Percentiles rank a stretch among this genome's conserved stretches.
Conservation (phyloP, 2,888 invertebrate genomes). For the Cecidostiba fungosa region DNA sequence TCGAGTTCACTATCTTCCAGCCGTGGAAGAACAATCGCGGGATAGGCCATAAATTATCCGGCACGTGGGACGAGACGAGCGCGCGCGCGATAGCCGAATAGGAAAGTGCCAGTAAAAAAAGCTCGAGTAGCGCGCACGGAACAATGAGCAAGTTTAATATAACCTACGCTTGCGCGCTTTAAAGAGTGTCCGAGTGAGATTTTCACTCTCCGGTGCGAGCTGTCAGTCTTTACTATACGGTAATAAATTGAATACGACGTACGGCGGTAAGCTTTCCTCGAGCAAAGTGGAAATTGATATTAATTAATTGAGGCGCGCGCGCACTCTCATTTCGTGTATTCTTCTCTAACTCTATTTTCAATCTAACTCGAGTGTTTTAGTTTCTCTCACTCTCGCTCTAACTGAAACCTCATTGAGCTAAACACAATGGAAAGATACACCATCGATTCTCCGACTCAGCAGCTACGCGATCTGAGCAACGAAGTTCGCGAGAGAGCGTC, state of each 20-base stretch:
- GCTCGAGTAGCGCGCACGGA: background rate
- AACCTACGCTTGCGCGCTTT: background rate
- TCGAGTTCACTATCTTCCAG: background rate
- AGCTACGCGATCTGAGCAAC: background rate
- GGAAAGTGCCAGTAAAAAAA: background rate
- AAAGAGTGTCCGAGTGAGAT: background rate
- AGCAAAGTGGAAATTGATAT: background rate
- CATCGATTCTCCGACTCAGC: conserved; percentile 19
- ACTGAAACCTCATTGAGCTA: background rate
- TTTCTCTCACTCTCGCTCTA: background rate
- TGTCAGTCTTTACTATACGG: background rate
- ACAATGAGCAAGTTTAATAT: conserved; percentile 20
- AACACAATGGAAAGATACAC: background rate
- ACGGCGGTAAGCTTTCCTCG: background rate
- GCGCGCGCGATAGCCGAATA: conserved; percentile 7
- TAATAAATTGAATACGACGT: background rate
- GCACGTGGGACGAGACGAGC: background rate
- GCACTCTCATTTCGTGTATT: background rate
- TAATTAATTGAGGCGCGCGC: background rate
- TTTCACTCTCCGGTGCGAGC: background rate
- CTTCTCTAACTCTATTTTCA: background rate
- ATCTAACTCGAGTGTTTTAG: background rate
- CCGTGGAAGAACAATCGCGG: conserved; percentile 1
- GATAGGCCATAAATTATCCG: conserved; percentile 34
- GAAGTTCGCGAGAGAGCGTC: conserved; percentile 27